Percentiles rank a stretch among this genome's conserved stretches.
phyloP scores from a whole-genome alignment of 1,140 invertebrate species.

The Pomacea maculata region DNA sequence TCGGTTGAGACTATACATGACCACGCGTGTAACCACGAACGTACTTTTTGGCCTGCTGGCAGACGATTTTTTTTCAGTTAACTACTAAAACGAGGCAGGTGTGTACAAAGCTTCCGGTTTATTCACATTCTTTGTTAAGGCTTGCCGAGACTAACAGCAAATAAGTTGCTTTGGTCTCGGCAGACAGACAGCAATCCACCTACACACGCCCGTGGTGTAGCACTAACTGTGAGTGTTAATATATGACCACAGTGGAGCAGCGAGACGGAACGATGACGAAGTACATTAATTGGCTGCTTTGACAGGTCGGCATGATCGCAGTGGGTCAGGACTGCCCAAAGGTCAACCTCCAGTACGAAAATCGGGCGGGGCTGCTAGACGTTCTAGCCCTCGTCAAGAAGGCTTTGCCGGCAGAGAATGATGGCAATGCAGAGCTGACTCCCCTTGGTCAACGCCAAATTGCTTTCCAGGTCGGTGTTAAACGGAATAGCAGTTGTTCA shows the following conservation, averaged over 20 bases:
- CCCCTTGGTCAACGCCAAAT: constrained; percentile 34
- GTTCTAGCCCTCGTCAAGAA: constrained; percentile 39
- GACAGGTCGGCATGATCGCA: constrained; percentile 56
- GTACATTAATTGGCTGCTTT: background rate
- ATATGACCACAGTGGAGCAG: background rate
- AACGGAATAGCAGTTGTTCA: too few species aligned
- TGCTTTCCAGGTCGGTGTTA: constrained; percentile 46
- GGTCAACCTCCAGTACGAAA: constrained; percentile 56
- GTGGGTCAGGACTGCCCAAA: constrained; percentile 50
- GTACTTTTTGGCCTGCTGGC: too few species aligned
- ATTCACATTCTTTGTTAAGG: too few species aligned
- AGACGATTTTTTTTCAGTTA: too few species aligned
- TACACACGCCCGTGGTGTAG: too few species aligned
- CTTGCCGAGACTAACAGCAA: too few species aligned
- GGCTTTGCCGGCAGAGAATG: constrained; percentile 25
- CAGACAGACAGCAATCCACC: too few species aligned
- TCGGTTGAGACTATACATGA: too few species aligned
- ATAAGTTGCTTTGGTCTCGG: too few species aligned
- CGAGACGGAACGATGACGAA: background rate
- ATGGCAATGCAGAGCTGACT: constrained; percentile 1
- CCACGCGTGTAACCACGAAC: too few species aligned
- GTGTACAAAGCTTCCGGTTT: too few species aligned
- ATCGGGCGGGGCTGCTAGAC: constrained; percentile 38
- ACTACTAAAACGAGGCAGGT: too few species aligned
- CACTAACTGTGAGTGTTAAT: background rate